Conservation (phyloP, 2,797 vertebrate genomes). For the Lacerta agilis region DNA sequence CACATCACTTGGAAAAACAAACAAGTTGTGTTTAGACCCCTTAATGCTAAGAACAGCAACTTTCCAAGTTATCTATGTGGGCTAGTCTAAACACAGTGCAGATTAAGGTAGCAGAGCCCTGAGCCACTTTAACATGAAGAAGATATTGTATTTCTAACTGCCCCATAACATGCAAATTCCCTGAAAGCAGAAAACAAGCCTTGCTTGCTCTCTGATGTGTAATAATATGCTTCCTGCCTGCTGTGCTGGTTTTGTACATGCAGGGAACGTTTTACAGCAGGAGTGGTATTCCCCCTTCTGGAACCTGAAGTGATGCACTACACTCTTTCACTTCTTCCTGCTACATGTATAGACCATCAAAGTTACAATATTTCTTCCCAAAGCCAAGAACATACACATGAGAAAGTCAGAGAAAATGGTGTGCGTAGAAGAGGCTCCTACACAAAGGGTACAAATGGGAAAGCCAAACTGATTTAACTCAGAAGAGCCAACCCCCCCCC, state of each 20-base stretch:
- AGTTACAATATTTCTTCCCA: neutral
- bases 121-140: neutral
- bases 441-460: neutral
- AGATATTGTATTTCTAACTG: neutral
- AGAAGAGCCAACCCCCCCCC: neutral
- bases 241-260: neutral
- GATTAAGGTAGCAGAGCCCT: neutral
- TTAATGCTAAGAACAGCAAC: constrained; percentile 43
- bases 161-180: neutral
- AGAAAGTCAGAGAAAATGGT: neutral
- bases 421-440: neutral
- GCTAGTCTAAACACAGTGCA: neutral
- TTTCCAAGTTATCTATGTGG: neutral
- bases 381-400: neutral
- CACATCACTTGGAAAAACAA: constrained; percentile 87
- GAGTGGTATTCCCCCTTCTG: neutral
- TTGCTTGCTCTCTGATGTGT: too few relatives aligned
- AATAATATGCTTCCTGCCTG: neutral
- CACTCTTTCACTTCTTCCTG: neutral
- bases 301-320: neutral
- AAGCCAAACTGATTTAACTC: neutral
- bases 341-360: neutral
- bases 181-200: neutral
- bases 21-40: constrained; percentile 1
- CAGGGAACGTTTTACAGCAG: neutral